Conservation (phyloP, 2,113 vertebrate genomes). For the Chauna torquata region DNA sequence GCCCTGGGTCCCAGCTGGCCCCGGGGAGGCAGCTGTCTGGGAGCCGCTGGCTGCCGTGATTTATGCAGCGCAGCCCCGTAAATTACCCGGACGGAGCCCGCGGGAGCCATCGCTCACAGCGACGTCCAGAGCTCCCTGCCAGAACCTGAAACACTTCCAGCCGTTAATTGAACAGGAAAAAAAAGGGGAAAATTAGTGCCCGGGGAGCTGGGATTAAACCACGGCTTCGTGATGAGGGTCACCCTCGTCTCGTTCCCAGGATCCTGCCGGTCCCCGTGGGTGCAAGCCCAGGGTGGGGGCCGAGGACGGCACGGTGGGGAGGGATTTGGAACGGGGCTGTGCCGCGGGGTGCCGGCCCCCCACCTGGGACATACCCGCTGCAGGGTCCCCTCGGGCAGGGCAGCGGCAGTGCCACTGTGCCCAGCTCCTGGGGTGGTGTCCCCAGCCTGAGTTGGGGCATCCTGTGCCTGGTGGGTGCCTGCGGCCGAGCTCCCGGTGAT, state of each 20-base stretch:
- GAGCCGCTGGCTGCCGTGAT: slow-evolving; percentile 44
- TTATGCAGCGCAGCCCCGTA: slow-evolving; percentile 60
- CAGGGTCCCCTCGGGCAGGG: neutral
- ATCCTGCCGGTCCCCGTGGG: neutral
- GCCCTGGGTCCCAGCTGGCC: slow-evolving; percentile 42
- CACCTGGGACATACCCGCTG: neutral
- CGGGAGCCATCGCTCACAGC: slow-evolving; percentile 67
- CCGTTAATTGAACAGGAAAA: slow-evolving; percentile 25
- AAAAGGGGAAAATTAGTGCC: neutral
- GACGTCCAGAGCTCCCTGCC: slow-evolving; percentile 49
- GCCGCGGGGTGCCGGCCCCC: too few relatives aligned
- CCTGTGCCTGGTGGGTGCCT: neutral
- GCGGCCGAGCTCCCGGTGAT: neutral
- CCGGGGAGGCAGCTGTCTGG: slow-evolving; percentile 60
- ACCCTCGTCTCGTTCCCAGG: slow-evolving; percentile 6
- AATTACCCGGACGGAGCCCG: slow-evolving; percentile 64
- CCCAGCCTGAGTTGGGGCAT: neutral
- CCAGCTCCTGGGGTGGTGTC: neutral
- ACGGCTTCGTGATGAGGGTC: neutral
- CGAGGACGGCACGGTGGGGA: neutral
- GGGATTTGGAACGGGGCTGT: neutral
- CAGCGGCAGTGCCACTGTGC: neutral
- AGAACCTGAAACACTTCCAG: slow-evolving; percentile 63
- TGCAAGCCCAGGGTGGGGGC: neutral
- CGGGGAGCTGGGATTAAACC: slow-evolving; percentile 3